Percentiles rank a stretch among this genome's conserved stretches.
phyloP scores from a whole-genome alignment of 2,113 vertebrate genomes.

The Dicaeum eximium region DNA sequence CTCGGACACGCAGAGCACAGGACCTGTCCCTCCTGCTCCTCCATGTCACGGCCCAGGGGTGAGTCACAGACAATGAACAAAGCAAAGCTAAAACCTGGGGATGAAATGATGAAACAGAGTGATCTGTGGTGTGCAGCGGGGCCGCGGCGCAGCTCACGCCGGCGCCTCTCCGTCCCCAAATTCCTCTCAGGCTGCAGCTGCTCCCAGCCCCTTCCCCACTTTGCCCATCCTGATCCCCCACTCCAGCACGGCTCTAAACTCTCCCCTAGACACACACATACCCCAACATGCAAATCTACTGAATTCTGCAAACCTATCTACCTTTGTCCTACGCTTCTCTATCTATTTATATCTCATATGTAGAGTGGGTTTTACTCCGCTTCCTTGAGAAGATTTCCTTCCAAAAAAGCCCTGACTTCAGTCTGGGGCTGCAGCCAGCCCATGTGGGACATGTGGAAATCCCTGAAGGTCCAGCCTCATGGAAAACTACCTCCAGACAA shows the following conservation, averaged over 20 bases:
- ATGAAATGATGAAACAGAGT: background rate
- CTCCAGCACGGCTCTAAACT: background rate
- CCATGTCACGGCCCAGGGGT: background rate
- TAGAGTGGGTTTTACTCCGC: conserved; percentile 38
- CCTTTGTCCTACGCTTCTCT: conserved; percentile 51
- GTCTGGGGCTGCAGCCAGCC: background rate
- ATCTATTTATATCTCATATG: conserved; percentile 61
- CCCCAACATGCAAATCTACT: conserved; percentile 67
- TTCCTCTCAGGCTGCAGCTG: background rate
- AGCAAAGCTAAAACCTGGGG: background rate
- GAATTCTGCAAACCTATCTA: conserved; percentile 54
- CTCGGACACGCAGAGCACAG: background rate
- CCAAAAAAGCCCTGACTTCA: background rate
- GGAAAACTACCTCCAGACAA: background rate
- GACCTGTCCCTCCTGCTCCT: background rate
- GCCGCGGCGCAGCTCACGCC: accelerated
- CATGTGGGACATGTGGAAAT: background rate
- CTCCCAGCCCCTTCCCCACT: background rate
- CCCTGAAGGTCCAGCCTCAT: background rate
- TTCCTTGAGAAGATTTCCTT: conserved; percentile 20
- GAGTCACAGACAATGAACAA: background rate
- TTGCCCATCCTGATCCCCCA: background rate
- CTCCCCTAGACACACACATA: conserved; percentile 6
- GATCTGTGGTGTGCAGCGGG: background rate
- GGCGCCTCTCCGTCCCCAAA: background rate